Percentiles rank a stretch among this genome's conserved stretches.
Conservation (phyloP, 2,797 vertebrate genomes). For the Falco peregrinus region DNA sequence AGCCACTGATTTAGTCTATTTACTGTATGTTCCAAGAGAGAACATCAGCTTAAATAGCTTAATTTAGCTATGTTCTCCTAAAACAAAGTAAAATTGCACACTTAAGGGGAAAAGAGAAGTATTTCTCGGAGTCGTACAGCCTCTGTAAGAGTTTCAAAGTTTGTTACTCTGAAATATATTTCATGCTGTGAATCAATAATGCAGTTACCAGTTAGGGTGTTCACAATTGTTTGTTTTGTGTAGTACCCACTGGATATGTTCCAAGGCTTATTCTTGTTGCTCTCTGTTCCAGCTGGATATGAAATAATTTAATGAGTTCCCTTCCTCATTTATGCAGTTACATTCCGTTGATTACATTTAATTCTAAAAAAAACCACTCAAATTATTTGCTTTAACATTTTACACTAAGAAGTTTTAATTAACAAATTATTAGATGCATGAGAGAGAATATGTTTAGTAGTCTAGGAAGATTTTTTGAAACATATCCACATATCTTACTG, state of each 20-base stretch:
- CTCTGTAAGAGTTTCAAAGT: slow-evolving; percentile 39
- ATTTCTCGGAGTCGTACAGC: slow-evolving; percentile 38
- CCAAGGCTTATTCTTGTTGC: not conserved
- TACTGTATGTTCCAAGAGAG: not conserved
- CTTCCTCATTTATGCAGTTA: not conserved
- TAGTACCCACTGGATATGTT: not conserved
- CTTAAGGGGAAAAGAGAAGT: not conserved
- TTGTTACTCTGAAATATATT: slow-evolving; percentile 33
- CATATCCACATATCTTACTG: not conserved
- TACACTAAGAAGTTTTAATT: not conserved
- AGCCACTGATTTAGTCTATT: not conserved
- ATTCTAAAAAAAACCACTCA: not conserved
- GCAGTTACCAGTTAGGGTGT: not conserved
- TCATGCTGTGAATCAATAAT: not conserved
- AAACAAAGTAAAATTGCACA: slow-evolving; percentile 39
- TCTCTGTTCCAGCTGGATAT: not conserved
- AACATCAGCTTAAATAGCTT: slow-evolving; percentile 40
- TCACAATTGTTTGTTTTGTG: not conserved
- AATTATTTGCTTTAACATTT: not conserved
- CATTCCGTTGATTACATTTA: not conserved
- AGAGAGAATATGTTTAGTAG: not conserved
- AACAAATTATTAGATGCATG: not conserved
- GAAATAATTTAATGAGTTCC: not conserved
- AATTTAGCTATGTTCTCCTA: slow-evolving; percentile 51
- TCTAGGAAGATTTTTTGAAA: not conserved